A percentile compares a stretch with the other conserved stretches of the same genome.
phyloP scores from a whole-genome alignment of 2,113 vertebrate genomes.

The Equus quagga region DNA sequence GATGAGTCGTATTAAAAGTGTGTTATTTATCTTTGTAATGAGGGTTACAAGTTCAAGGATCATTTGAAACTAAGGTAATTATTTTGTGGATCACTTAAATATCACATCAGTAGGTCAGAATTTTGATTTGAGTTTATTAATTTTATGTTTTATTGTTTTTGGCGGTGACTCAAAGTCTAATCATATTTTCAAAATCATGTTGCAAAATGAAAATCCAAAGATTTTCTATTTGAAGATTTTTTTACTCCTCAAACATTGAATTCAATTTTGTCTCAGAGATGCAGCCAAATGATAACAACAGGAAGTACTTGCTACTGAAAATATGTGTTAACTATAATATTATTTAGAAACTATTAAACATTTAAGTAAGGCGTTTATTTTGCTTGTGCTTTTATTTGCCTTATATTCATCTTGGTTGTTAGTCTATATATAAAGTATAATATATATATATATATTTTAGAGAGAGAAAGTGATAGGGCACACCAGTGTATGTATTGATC shows the following conservation, averaged over 20 bases:
- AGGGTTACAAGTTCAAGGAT: background rate
- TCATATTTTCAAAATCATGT: background rate
- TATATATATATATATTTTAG: background rate
- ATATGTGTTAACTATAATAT: background rate
- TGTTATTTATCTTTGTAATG: slow-evolving; percentile 17
- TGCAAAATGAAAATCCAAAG: background rate
- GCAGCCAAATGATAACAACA: background rate
- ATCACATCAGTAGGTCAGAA: background rate
- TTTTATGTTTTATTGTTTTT: background rate
- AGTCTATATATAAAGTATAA: background rate
- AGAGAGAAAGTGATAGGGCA: too few species aligned
- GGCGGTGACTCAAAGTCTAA: background rate
- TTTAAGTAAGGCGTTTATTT: background rate
- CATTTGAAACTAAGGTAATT: slow-evolving; percentile 18
- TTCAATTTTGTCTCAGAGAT: background rate
- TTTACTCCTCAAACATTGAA: background rate
- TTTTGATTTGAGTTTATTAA: slow-evolving; percentile 10
- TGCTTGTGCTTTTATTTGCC: background rate
- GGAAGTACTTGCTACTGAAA: background rate
- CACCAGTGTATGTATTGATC: too few species aligned
- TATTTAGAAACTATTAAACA: background rate
- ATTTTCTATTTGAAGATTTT: background rate
- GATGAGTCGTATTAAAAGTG: background rate
- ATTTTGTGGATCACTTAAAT: slow-evolving; percentile 37
- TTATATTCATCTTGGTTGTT: background rate